phyloP scores from a whole-genome alignment of 2,888 invertebrate genomes.

The Pristionchus mayeri region DNA sequence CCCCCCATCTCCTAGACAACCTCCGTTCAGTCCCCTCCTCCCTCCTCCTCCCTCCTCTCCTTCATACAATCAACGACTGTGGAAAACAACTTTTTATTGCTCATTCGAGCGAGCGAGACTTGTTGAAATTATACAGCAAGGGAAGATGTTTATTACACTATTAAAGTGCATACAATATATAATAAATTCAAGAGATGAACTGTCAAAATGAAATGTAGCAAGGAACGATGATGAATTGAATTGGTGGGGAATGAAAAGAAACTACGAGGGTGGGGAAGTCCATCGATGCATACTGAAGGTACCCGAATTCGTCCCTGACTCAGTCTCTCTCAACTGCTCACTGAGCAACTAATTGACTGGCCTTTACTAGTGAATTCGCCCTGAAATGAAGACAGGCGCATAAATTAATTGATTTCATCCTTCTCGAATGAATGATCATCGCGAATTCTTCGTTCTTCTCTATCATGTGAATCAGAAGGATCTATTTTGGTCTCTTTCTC shows the following conservation, averaged over 20 bases:
- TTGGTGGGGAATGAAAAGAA: not conserved
- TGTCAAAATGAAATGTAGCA: not conserved
- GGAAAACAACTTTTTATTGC: too few relatives aligned
- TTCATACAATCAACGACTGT: too few relatives aligned
- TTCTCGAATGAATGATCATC: too few relatives aligned
- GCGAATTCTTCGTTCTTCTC: too few relatives aligned
- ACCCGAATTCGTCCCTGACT: not conserved
- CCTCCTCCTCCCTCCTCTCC: not conserved
- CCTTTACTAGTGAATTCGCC: not conserved
- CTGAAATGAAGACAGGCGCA: too few relatives aligned
- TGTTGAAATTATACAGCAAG: too few relatives aligned
- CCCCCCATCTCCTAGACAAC: not conserved
- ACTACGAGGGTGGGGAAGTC: conserved; percentile 15
- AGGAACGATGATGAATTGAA: not conserved
- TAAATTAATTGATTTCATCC: too few relatives aligned
- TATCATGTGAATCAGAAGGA: too few relatives aligned
- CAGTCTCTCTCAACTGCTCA: not conserved
- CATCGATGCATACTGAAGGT: conserved; percentile 8
- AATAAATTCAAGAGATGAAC: not conserved
- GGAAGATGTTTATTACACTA: too few relatives aligned
- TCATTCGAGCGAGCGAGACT: too few relatives aligned
- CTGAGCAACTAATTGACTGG: not conserved
- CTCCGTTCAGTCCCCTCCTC: not conserved
- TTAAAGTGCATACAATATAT: not conserved
- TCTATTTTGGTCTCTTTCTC: not conserved